phyloP scores from a whole-genome alignment of 2,113 vertebrate species.

The Oryzias javanicus region DNA sequence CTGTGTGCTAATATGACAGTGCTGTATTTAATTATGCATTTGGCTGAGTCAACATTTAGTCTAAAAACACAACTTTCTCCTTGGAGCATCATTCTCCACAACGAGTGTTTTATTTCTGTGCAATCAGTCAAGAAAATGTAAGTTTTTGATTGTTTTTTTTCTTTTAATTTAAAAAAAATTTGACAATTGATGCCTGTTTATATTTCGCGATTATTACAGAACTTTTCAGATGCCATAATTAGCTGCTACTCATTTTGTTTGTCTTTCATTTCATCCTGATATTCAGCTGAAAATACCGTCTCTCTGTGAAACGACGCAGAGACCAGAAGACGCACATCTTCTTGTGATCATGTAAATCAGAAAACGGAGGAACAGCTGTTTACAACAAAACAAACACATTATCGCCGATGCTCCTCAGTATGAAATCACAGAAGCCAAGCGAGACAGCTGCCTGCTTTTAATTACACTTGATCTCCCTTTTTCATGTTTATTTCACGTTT shows the following conservation, averaged over 20 bases:
- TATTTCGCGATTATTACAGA: slow-evolving; percentile 40
- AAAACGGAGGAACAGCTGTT: slow-evolving; percentile 64
- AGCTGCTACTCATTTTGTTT: neutral
- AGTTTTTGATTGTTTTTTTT: too few species aligned
- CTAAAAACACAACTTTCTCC: neutral
- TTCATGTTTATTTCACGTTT: slow-evolving; percentile 24
- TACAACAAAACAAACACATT: slow-evolving; percentile 70
- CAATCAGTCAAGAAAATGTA: too few species aligned
- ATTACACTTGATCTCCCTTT: slow-evolving; percentile 47
- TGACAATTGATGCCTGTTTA: neutral
- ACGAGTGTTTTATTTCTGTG: too few species aligned
- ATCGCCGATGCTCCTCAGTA: slow-evolving; percentile 48
- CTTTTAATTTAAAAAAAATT: neutral
- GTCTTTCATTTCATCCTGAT: neutral
- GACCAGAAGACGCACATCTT: slow-evolving; percentile 43
- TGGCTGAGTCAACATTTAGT: slow-evolving; percentile 14
- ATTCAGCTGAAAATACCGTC: neutral
- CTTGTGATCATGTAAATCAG: slow-evolving; percentile 64
- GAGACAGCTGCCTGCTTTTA: slow-evolving; percentile 67
- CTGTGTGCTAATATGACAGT: slow-evolving; percentile 31
- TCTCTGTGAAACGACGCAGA: slow-evolving; percentile 5
- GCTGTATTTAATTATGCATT: slow-evolving; percentile 30
- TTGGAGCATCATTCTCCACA: neutral
- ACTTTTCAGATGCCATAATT: slow-evolving; percentile 44
- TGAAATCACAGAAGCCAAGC: slow-evolving; percentile 58